phyloP scores from a whole-genome alignment of 1,140 invertebrate genomes.

The Meloidogyne exigua region DNA sequence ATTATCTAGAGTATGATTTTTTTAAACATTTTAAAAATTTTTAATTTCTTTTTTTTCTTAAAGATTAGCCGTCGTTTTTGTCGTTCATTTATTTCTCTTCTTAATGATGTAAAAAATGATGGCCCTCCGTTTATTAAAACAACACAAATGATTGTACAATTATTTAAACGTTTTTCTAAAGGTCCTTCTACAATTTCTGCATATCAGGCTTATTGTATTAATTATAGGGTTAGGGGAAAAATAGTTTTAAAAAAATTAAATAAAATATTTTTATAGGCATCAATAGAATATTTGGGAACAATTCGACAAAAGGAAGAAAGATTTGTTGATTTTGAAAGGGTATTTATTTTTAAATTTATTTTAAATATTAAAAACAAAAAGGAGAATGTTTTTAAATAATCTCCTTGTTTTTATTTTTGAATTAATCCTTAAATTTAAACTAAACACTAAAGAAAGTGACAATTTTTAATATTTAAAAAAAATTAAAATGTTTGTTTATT shows the following conservation, averaged over 20 bases:
- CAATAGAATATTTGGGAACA: conserved; percentile 58
- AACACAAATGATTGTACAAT: conserved; percentile 69
- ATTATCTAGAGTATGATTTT: conserved; percentile 72
- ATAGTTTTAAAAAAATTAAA: conserved; percentile 42
- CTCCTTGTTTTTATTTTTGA: too few species aligned
- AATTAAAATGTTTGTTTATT: too few species aligned
- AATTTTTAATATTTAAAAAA: too few species aligned
- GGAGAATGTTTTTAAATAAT: too few species aligned
- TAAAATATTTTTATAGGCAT: conserved; percentile 39
- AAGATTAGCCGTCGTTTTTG: conserved; percentile 74
- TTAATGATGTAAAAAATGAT: conserved; percentile 68
- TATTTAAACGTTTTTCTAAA: conserved; percentile 68
- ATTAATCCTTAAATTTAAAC: too few species aligned
- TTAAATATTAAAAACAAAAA: too few species aligned
- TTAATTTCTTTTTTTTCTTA: conserved; percentile 22
- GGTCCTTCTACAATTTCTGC: conserved; percentile 61
- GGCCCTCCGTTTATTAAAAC: conserved; percentile 65
- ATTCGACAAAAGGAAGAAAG: conserved; percentile 57
- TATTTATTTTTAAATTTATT: too few species aligned
- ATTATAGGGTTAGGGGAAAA: conserved; percentile 39
- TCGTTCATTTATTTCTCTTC: conserved; percentile 71
- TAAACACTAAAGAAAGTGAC: too few species aligned
- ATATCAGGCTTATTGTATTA: conserved; percentile 58
- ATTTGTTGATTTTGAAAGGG: conserved; percentile 59
- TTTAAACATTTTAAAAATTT: conserved; percentile 15